These are phyloP conservation scores for Drosophila nr. perissopoda DNA, from an alignment of 2,888 invertebrate species.

Conservation along the genomic window DNA sequence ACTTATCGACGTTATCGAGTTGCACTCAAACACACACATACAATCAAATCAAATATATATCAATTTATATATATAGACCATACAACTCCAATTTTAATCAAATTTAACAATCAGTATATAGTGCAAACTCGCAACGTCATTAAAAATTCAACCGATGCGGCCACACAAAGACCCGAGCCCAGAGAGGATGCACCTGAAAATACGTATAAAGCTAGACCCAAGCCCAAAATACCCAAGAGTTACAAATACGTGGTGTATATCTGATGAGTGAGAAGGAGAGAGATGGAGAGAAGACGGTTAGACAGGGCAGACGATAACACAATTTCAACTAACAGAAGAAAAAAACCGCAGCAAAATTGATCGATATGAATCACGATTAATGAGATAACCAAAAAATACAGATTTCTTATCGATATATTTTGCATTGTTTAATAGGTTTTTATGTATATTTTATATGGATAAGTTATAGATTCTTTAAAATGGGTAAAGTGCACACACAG, in stretches of 20 bases:
- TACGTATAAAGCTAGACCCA: conserved; percentile 73
- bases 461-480: not conserved
- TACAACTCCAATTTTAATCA: conserved; percentile 19
- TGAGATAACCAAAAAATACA: not conserved
- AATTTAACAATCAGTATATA: conserved; percentile 14
- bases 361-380: not conserved
- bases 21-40: conserved; percentile 23
- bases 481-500: not conserved
- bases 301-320: conserved; percentile 9
- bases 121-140: conserved; percentile 51
- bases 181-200: conserved; percentile 71
- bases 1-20: conserved; percentile 52
- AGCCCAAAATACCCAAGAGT: conserved; percentile 66
- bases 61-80: conserved; percentile 2
- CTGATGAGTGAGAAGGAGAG: conserved; percentile 6
- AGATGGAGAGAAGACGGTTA: conserved; percentile 11
- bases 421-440: not conserved
- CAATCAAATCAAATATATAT: not conserved
- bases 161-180: conserved; percentile 46
- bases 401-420: not conserved
- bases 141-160: conserved; percentile 28
- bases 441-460: not conserved
- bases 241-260: conserved; percentile 47
- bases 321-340: conserved; percentile 9
- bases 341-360: conserved; percentile 5